Evolutionary conservation across 2,888 invertebrate genomes (phyloP).

Genomic region (Papilio gigon): DNA sequence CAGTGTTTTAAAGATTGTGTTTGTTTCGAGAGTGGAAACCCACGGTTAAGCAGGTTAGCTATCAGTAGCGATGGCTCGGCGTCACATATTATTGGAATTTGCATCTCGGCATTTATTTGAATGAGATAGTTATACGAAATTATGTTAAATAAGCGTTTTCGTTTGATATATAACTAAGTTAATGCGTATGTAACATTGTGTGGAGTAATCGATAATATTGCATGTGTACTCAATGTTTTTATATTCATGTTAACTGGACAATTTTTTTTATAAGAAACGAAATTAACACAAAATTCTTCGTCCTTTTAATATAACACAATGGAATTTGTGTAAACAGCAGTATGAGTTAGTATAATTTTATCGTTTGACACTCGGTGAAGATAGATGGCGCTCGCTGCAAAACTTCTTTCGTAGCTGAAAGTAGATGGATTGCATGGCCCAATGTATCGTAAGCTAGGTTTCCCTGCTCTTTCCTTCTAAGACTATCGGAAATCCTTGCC

Average conservation of each 20-base stretch:
- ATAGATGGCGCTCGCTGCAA: slow-evolving; percentile 57
- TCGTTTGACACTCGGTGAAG: slow-evolving; percentile 1
- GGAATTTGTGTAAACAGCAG: slow-evolving; percentile 20
- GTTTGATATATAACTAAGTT: slow-evolving; percentile 45
- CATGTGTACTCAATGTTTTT: slow-evolving; percentile 36
- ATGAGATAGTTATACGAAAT: slow-evolving; percentile 67
- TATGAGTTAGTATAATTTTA: slow-evolving; percentile 18
- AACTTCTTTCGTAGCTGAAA: slow-evolving; percentile 73
- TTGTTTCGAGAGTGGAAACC: no score
- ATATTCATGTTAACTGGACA: slow-evolving; percentile 43
- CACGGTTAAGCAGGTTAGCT: no score
- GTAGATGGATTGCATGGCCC: slow-evolving; percentile 63
- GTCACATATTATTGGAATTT: slow-evolving; percentile 64
- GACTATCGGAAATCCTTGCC: slow-evolving; percentile 73
- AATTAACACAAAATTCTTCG: neutral
- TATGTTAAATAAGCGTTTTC: slow-evolving; percentile 57
- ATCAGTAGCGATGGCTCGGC: slow-evolving; percentile 4
- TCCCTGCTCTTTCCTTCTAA: slow-evolving; percentile 69
- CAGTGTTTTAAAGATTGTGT: neutral
- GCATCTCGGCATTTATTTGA: slow-evolving; percentile 79
- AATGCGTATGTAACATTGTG: slow-evolving; percentile 41
- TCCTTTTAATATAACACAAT: neutral
- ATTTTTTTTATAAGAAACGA: slow-evolving; percentile 40
- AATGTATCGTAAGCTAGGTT: slow-evolving; percentile 59
- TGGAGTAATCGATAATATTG: slow-evolving; percentile 38